These are phyloP conservation scores for Strigamia crassipes DNA, from an alignment of 2,888 invertebrate genomes.

Conservation along the genomic window DNA sequence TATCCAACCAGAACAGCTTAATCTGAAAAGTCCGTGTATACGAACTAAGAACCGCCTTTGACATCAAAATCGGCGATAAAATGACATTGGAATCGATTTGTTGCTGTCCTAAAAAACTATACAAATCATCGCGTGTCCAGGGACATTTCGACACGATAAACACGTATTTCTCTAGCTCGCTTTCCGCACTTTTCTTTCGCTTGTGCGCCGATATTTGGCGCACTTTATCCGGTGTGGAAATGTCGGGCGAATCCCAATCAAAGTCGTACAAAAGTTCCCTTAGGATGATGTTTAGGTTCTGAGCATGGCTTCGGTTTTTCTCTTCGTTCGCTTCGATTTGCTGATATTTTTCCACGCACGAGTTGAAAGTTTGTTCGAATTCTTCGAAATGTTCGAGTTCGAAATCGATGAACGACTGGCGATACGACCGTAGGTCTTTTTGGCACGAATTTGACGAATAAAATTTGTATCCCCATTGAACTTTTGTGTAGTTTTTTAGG, in stretches of 20 bases:
- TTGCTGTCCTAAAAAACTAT: not conserved
- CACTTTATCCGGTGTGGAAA: constrained; percentile 45
- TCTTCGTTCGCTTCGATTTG: not conserved
- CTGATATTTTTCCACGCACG: not conserved
- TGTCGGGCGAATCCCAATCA: constrained; percentile 48
- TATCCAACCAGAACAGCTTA: not conserved
- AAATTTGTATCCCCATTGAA: constrained; percentile 48
- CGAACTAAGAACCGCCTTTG: not conserved
- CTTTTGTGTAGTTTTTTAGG: not conserved
- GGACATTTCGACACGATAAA: constrained; percentile 13
- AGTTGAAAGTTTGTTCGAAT: not conserved
- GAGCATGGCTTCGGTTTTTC: not conserved
- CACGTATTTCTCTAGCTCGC: not conserved
- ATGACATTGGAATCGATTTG: not conserved
- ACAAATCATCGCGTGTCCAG: not conserved
- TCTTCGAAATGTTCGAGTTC: constrained; percentile 48
- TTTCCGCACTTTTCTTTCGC: not conserved
- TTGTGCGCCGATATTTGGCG: no score
- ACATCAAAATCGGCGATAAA: not conserved
- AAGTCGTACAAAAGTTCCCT: constrained; percentile 48
- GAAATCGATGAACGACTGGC: constrained; percentile 45
- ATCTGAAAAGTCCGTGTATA: not conserved
- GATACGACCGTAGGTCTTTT: constrained; percentile 16
- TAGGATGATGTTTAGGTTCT: constrained; percentile 35
- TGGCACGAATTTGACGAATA: constrained; percentile 41